Conservation (phyloP, 2,113 vertebrate species). For the Podiceps cristatus region DNA sequence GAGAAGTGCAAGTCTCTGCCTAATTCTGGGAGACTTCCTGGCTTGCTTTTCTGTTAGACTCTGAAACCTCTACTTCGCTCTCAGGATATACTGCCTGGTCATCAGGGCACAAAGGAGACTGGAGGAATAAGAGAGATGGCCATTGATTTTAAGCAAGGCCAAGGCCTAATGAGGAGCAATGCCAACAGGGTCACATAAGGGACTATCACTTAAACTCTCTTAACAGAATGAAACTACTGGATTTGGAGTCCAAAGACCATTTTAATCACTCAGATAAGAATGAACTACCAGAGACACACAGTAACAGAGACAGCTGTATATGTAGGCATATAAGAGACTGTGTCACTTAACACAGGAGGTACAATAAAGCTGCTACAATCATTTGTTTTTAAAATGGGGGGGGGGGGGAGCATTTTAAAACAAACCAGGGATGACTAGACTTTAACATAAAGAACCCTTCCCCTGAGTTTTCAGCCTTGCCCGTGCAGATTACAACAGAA, state of each 20-base stretch:
- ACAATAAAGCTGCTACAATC: background rate
- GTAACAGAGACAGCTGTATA: background rate
- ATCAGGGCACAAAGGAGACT: background rate
- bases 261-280: background rate
- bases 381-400: background rate
- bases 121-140: background rate
- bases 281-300: background rate
- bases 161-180: background rate
- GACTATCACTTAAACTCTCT: background rate
- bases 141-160: background rate
- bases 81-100: background rate
- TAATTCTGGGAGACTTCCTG: background rate
- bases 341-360: background rate
- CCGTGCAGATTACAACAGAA: background rate
- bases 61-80: background rate
- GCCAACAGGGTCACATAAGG: background rate
- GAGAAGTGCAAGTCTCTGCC: background rate
- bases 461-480: background rate
- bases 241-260: background rate
- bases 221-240: background rate
- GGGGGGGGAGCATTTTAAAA: background rate
- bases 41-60: background rate
- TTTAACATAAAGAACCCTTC: background rate
- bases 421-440: background rate
- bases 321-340: background rate